A percentile compares a stretch with the other conserved stretches of the same genome.
phyloP scores from a whole-genome alignment of 2,113 vertebrate genomes.

The Sarotherodon lohbergeri region DNA sequence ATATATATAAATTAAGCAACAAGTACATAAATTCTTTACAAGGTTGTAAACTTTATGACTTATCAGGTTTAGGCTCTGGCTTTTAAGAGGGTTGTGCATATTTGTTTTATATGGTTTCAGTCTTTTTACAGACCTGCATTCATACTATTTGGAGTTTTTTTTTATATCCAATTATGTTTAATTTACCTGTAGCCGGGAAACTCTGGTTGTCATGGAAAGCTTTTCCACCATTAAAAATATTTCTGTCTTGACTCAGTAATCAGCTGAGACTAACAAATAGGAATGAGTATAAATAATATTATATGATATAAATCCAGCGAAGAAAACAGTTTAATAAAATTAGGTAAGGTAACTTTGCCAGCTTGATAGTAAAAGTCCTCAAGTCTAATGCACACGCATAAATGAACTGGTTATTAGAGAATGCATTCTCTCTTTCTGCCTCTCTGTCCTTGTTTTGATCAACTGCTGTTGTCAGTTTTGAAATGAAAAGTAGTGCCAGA shows the following conservation, averaged over 20 bases:
- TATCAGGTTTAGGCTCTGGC: not conserved
- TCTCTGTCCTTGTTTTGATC: constrained; percentile 15
- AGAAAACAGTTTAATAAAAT: not conserved
- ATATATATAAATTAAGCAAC: not conserved
- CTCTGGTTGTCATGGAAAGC: not conserved
- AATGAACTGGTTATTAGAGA: not conserved
- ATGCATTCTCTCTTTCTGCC: not conserved
- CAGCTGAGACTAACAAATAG: not conserved
- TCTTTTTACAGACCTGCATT: not conserved
- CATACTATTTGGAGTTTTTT: not conserved
- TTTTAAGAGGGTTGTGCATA: not conserved
- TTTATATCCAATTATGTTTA: not conserved
- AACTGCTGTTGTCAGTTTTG: constrained; percentile 27
- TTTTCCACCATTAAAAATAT: not conserved
- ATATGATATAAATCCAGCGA: not conserved
- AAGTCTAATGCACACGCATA: not conserved
- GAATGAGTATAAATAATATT: not conserved
- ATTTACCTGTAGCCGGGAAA: not conserved
- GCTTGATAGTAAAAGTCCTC: not conserved
- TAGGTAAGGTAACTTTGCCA: not conserved
- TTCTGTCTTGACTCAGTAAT: not conserved
- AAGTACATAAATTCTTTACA: not conserved
- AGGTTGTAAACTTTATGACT: not conserved
- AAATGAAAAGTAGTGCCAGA: constrained; percentile 35
- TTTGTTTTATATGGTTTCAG: not conserved